Base-by-base conservation (phyloP, 2,888 invertebrate genomes). In the Sphinx pinastri region DNA sequence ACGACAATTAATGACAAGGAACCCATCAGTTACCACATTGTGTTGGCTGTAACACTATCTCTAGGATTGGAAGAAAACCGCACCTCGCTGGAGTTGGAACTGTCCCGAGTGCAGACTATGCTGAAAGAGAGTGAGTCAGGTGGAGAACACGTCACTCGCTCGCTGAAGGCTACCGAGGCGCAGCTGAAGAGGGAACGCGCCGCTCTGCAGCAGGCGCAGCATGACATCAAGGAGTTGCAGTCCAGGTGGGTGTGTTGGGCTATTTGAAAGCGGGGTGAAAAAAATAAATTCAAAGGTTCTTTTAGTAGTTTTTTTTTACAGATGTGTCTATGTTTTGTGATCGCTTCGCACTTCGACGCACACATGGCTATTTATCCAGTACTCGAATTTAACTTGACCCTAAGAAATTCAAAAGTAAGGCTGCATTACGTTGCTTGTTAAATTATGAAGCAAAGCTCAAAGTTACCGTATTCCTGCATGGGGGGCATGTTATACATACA, bases 51-150 rank as follows among this genome's bases (percentile, higher is more conserved):
- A 74, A 71, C 74, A 51, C 38, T 5, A 38, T 38, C 7, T 8
- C 38, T 55, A 96, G 96, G 94, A 72, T 85, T 98, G 77, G 98
- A 98, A 89, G 98, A 98, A 78, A 95, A 95, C 74, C 97, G 97
- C 81, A 95, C 96, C 14, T 94, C 95, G 0, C 86, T 97, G 14
- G 97, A 98, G 78, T 95, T 96, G 68, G 98, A 98, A 79, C 95
- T 97, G 13, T 95, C 95, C 4, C 96, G 98, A 7, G 88, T 98
- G 92, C 97, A 85, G 94, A 95, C 76, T 91, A 95, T 83, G 91
- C 96, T 75, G 95, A 93, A 93, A 76, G 94, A 93, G 70, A 79
- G 88, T 4, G 97, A 83, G 97, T 97, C 85, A 86, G 97, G 81
- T 95, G 98, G 94, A 94, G 97, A 87, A 95, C 97, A 85, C 91